Evolutionary conservation across 2,113 vertebrate genomes (phyloP).

Genomic region (Chamaea fasciata): DNA sequence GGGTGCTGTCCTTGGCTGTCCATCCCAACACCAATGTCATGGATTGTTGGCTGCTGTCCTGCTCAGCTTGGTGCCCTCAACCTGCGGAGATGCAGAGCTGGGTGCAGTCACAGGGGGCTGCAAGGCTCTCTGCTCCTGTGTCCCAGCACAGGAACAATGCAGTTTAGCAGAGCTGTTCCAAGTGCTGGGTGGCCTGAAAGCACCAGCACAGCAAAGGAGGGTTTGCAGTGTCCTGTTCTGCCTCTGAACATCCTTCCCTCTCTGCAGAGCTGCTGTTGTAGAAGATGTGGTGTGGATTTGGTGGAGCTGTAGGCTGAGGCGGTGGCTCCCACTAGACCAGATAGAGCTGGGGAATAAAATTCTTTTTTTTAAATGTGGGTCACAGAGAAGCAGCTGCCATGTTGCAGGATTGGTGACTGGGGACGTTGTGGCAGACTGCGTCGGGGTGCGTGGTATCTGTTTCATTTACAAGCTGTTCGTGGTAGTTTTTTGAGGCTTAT

Average conservation of each 20-base stretch:
- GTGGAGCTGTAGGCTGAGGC: not conserved
- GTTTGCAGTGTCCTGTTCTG: not conserved
- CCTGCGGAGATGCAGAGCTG: not conserved
- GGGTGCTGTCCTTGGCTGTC: not conserved
- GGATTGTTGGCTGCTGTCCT: not conserved
- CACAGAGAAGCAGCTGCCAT: not conserved
- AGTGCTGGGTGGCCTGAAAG: not conserved
- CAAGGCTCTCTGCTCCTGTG: not conserved
- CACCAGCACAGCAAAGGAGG: not conserved
- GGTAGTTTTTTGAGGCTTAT: not conserved
- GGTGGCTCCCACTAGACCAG: not conserved
- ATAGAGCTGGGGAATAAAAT: not conserved
- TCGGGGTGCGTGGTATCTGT: not conserved
- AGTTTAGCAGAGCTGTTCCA: not conserved
- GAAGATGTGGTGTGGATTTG: accelerated
- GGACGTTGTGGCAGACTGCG: not conserved
- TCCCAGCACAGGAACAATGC: not conserved
- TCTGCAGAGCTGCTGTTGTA: not conserved
- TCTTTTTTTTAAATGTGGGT: not conserved
- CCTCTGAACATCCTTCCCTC: not conserved
- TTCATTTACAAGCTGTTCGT: not conserved
- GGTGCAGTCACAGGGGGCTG: not conserved
- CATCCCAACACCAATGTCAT: not conserved
- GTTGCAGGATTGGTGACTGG: not conserved
- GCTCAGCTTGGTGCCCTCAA: not conserved